Percentiles rank a stretch among this genome's conserved stretches.
These are phyloP conservation scores for Creontiades dilutus DNA, from an alignment of 2,888 invertebrate species.

Conservation along the genomic window DNA sequence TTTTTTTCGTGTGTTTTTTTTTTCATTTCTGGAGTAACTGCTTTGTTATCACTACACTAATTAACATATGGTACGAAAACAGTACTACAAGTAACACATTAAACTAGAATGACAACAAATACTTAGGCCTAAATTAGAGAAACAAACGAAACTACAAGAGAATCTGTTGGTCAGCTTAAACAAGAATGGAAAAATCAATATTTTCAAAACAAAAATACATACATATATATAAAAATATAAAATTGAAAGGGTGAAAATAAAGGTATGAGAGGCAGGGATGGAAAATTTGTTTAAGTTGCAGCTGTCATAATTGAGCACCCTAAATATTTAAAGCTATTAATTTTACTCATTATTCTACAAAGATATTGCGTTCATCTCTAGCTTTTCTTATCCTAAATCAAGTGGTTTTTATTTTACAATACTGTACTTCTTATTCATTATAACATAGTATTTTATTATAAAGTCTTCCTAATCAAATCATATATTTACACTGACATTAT, in stretches of 20 bases:
- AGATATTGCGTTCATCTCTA: constrained; percentile 76
- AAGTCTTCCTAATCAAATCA: constrained; percentile 74
- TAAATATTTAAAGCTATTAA: constrained; percentile 76
- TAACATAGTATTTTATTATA: constrained; percentile 73
- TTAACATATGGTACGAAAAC: constrained; percentile 48
- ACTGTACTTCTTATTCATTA: constrained; percentile 72
- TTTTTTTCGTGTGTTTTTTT: constrained; percentile 1
- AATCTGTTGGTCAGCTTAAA: constrained; percentile 62
- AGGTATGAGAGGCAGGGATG: constrained; percentile 53
- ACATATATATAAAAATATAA: constrained; percentile 19
- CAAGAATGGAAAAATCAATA: background rate
- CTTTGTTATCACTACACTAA: constrained; percentile 38
- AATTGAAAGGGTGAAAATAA: constrained; percentile 15
- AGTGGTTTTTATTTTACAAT: constrained; percentile 75
- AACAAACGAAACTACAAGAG: constrained; percentile 8
- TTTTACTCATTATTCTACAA: constrained; percentile 74
- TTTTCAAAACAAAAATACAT: background rate
- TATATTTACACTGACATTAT: constrained; percentile 72
- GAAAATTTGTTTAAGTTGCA: constrained; percentile 68
- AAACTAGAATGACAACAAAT: background rate
- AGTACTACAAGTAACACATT: constrained; percentile 41
- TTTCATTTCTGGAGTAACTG: constrained; percentile 42
- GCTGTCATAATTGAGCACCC: constrained; percentile 75
- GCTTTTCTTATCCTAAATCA: constrained; percentile 74
- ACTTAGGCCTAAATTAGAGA: constrained; percentile 60